These are phyloP conservation scores for Choreutis nemorana DNA, from an alignment of 2,888 invertebrate genomes.

Conservation along the genomic window DNA sequence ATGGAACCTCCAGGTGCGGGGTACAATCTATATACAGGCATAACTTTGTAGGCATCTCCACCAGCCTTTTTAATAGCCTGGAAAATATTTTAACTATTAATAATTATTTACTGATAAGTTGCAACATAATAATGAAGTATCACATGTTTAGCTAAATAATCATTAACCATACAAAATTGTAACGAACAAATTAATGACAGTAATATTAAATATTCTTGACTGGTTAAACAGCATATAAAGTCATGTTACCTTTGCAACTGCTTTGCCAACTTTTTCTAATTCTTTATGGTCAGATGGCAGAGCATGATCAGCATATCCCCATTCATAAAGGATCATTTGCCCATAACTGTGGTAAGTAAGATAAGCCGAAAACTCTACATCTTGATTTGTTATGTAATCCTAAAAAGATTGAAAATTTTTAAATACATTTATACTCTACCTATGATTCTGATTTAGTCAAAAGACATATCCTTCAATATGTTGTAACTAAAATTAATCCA, in stretches of 20 bases:
- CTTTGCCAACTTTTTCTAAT: slow-evolving; percentile 72
- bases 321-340: slow-evolving; percentile 85
- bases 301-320: slow-evolving; percentile 82
- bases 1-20: slow-evolving; percentile 85
- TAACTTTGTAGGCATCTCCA: slow-evolving; percentile 75
- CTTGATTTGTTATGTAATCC: slow-evolving; percentile 55
- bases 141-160: too few relatives aligned
- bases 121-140: too few relatives aligned
- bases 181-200: too few relatives aligned
- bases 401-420: slow-evolving; percentile 21
- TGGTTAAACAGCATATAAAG: neutral
- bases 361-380: slow-evolving; percentile 72
- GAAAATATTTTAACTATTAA: slow-evolving; percentile 14
- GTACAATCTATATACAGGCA: slow-evolving; percentile 81
- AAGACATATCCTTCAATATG: too few relatives aligned
- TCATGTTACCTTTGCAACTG: slow-evolving; percentile 68
- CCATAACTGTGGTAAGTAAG: slow-evolving; percentile 87
- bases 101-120: too few relatives aligned
- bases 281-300: slow-evolving; percentile 76
- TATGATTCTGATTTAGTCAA: too few relatives aligned
- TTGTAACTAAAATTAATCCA: too few relatives aligned
- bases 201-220: too few relatives aligned
- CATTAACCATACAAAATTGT: too few relatives aligned
- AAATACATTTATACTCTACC: too few relatives aligned
- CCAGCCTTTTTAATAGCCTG: slow-evolving; percentile 68